Conservation (phyloP, 1,140 invertebrate genomes). For the Ips typographus region DNA sequence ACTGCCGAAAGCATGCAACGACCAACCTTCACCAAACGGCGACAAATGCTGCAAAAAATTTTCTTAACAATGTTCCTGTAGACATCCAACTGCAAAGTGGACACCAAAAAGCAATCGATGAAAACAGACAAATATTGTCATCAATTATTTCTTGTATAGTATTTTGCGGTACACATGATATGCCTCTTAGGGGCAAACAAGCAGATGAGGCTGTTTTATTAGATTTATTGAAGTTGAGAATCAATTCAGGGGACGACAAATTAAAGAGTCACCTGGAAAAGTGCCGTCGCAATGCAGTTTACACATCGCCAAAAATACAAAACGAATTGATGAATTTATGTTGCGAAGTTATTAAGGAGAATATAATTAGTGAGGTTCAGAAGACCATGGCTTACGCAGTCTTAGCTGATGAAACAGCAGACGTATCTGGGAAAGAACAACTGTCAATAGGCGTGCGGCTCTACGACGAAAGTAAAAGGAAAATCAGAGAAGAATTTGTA, state of each 20-base stretch:
- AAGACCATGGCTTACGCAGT: conserved; percentile 43
- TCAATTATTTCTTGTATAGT: too few relatives aligned
- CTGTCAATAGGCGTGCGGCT: conserved; percentile 42
- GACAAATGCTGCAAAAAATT: background rate
- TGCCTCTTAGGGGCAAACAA: too few relatives aligned
- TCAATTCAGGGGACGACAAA: conserved; percentile 17
- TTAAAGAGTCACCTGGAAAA: background rate
- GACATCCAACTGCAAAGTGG: conserved; percentile 1
- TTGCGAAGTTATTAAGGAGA: conserved; percentile 22
- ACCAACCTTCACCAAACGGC: too few relatives aligned
- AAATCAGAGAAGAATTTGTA: conserved; percentile 45
- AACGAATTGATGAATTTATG: conserved; percentile 26
- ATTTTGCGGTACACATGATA: too few relatives aligned
- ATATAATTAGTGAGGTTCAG: conserved; percentile 31
- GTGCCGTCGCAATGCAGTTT: conserved; percentile 11
- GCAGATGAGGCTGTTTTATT: too few relatives aligned
- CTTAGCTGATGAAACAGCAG: background rate
- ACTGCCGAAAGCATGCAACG: conserved; percentile 10
- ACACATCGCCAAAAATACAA: conserved; percentile 28
- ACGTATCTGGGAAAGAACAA: conserved; percentile 46
- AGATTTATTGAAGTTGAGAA: conserved; percentile 38
- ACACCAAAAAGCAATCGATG: too few relatives aligned
- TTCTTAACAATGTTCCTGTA: conserved; percentile 38
- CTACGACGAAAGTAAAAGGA: conserved; percentile 23
- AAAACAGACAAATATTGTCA: too few relatives aligned